phyloP scores from a whole-genome alignment of 2,797 vertebrate genomes.

The Halcyon badia region DNA sequence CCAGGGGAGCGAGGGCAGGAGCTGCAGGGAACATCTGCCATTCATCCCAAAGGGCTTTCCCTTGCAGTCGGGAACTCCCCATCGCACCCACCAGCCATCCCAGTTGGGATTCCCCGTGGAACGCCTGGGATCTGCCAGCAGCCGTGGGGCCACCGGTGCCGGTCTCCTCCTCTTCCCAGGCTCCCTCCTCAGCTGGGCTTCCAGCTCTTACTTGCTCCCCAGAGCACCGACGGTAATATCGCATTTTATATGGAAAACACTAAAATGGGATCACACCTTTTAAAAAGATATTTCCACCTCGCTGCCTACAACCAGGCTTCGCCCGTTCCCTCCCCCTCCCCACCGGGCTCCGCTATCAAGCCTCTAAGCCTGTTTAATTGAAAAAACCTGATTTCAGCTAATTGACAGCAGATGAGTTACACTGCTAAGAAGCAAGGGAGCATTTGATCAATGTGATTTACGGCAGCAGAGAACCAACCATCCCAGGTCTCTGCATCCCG shows the following conservation, averaged over 20 bases:
- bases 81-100: fast-evolving
- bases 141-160: fast-evolving
- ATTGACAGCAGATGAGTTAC: conserved; percentile 81
- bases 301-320: conserved; percentile 21
- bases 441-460: conserved; percentile 70
- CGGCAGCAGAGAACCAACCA: conserved; percentile 50
- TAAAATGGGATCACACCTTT: conserved; percentile 79
- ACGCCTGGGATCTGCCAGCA: not conserved
- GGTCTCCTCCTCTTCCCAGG: not conserved
- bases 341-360: conserved; percentile 55
- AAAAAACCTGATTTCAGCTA: conserved; percentile 80
- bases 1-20: fast-evolving
- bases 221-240: not conserved
- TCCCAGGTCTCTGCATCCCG: conserved; percentile 55
- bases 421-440: conserved; percentile 49
- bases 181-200: conserved; percentile 1
- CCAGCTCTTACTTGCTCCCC: conserved; percentile 33
- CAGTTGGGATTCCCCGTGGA: not conserved
- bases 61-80: fast-evolving
- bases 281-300: conserved; percentile 80
- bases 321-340: conserved; percentile 35
- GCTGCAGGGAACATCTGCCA: not conserved
- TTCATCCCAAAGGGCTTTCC: not conserved
- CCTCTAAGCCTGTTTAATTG: conserved; percentile 79
- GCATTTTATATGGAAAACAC: conserved; percentile 72